phyloP scores from a whole-genome alignment of 2,888 invertebrate species.

The Dynastes hyllus region DNA sequence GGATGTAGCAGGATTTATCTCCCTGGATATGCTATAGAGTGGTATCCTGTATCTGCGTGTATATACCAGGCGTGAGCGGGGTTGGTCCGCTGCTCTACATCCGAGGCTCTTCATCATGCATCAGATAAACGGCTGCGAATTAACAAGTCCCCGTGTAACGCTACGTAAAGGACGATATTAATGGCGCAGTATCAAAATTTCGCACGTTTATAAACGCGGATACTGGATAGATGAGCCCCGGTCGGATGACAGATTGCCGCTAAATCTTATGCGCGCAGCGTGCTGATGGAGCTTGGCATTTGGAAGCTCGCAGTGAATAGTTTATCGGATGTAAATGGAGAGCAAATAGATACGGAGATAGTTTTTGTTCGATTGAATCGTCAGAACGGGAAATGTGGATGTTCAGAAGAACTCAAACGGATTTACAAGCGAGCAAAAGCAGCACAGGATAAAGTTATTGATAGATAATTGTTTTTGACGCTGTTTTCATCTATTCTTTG shows the following conservation, averaged over 20 bases:
- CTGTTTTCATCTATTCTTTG: too few species aligned
- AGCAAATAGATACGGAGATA: too few species aligned
- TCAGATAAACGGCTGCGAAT: conserved; percentile 9
- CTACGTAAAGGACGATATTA: conserved; percentile 1
- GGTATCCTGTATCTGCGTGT: background rate
- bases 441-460: too few species aligned
- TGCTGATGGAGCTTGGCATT: too few species aligned
- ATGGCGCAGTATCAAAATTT: conserved; percentile 3
- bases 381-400: too few species aligned
- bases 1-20: background rate
- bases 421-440: too few species aligned
- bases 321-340: too few species aligned
- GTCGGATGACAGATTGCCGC: conserved; percentile 13
- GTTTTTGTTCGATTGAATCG: too few species aligned
- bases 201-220: background rate
- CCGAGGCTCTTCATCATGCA: conserved; percentile 13
- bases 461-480: too few species aligned
- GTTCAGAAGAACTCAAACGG: too few species aligned
- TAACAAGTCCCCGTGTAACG: background rate
- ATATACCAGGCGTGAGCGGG: background rate
- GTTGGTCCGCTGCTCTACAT: background rate
- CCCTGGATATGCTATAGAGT: background rate
- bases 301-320: too few species aligned
- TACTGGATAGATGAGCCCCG: background rate
- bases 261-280: background rate